These are phyloP conservation scores for Mormoops blainvillei DNA, from an alignment of 2,113 vertebrate species.

Conservation along the genomic window DNA sequence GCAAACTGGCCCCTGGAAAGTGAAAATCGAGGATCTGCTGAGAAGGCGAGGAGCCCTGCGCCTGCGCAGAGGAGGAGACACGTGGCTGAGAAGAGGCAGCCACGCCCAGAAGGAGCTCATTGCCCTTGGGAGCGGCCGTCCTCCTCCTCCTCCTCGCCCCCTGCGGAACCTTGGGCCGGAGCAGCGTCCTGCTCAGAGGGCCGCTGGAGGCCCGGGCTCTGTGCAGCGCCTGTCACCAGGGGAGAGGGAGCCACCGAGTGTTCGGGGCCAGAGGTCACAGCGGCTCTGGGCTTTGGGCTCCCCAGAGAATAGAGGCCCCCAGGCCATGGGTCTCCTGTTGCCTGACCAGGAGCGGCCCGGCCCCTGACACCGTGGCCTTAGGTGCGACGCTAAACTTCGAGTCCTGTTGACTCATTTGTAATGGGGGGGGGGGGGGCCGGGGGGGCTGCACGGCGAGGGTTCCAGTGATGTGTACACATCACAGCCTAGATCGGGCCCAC, in stretches of 20 bases:
- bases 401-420: neutral
- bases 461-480: rapidly evolving
- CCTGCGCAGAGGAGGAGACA: neutral
- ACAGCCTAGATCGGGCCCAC: neutral
- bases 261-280: neutral
- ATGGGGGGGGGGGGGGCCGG: neutral
- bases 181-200: too few relatives aligned
- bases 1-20: neutral
- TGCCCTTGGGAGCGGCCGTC: rapidly evolving
- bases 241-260: neutral
- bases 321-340: neutral
- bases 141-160: neutral
- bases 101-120: too few relatives aligned
- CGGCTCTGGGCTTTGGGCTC: neutral
- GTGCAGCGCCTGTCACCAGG: too few relatives aligned
- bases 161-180: neutral
- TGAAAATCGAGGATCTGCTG: neutral
- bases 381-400: neutral
- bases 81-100: too few relatives aligned
- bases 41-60: neutral
- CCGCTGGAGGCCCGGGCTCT: neutral
- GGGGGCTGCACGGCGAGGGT: neutral
- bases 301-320: neutral
- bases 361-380: neutral
- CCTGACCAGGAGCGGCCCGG: neutral